Evolutionary conservation across 1,140 invertebrate genomes (phyloP), one percentile per base, ranked within the genome.

Genomic region (Pogonus chalceus): DNA sequence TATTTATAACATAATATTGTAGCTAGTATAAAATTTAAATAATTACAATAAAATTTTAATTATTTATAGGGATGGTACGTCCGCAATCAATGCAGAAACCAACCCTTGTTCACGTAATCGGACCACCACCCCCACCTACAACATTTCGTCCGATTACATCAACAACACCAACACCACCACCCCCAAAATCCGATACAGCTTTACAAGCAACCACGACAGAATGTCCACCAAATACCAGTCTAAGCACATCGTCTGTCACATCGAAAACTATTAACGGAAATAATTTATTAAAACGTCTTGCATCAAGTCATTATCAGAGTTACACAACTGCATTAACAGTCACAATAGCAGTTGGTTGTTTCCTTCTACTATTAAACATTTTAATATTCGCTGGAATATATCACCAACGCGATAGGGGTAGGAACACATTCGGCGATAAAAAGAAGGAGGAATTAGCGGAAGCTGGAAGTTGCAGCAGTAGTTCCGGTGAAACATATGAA

Each of bases 301-400:
- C 85, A 1, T 84, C 83, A 7, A 87, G 82, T 56, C 86, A 88
- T 62, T 88, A 87, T 61, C 86, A 90, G 61, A 88, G 85, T 24
- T 92, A 92, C 69, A 92, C 88, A 0, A 92, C 90, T 0, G 90
- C 90, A 0, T 72, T 96, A 0, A 89, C 87, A n/a, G 85, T 96
- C 2, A 96, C 92, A 0, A 90, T 96, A 51, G 90, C 90, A 0
- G 88, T 96, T 1, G 94, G 94, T 0, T 92, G 87, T 56, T 88
- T 89, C 54, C 73, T 90, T 4, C 76, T 98, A 2, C 77, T 96
- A 7, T 77, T 97, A 1, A 97, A 98, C 68, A 82, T 96, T 4
- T 76, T 96, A 0, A 93, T 97, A 49, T 96, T 96, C 64, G 91
- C 90, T 26, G 92, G 90, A 23, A 92, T 96, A 35, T 96, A 94